These are phyloP conservation scores for Dissostichus mawsoni DNA, from an alignment of 2,113 vertebrate species.

Conservation along the genomic window DNA sequence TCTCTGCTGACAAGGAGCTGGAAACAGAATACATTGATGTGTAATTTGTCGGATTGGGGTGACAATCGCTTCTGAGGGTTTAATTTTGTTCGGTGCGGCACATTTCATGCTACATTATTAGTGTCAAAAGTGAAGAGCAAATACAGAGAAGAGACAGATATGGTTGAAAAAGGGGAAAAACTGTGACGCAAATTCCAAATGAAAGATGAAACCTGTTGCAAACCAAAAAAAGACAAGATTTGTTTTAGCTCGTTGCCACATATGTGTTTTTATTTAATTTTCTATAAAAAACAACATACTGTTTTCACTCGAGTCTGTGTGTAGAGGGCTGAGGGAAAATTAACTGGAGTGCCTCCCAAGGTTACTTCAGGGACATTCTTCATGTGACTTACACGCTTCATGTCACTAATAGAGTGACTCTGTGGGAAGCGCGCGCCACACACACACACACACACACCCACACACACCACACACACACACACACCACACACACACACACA, in stretches of 20 bases:
- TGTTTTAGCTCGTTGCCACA: neutral
- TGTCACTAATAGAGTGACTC: conserved; percentile 24
- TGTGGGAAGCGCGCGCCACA: neutral
- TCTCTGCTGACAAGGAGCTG: neutral
- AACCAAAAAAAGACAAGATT: neutral
- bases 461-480: conserved; percentile 10
- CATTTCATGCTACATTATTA: conserved; percentile 32
- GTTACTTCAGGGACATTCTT: conserved; percentile 5
- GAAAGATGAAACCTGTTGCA: neutral
- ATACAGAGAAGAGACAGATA: neutral
- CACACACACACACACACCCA: neutral
- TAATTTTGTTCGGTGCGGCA: conserved; percentile 4
- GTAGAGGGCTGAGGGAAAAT: neutral
- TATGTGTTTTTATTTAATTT: neutral
- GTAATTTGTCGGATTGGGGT: conserved; percentile 16
- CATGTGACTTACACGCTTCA: conserved; percentile 32
- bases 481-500: neutral
- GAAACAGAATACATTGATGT: neutral
- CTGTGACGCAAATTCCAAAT: neutral
- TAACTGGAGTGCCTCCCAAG: conserved; percentile 4
- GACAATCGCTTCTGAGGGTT: conserved; percentile 9
- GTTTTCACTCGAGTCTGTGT: neutral
- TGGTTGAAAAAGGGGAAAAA: neutral
- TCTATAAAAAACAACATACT: neutral
- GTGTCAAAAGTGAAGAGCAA: neutral